Conservation (phyloP, 1,140 invertebrate genomes). For the Saccostrea echinata region DNA sequence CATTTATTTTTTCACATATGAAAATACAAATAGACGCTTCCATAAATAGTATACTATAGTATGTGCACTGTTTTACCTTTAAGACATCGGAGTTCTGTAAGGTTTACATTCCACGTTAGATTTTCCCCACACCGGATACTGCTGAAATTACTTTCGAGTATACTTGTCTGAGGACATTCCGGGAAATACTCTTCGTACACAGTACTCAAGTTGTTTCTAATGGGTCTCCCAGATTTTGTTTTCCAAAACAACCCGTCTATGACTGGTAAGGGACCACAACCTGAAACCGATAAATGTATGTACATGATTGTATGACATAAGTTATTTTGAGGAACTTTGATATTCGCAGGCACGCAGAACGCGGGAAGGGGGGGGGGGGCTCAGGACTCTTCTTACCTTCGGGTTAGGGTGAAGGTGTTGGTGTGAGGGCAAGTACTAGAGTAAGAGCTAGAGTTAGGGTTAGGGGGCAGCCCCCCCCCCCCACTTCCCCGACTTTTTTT, state of each 20-base stretch:
- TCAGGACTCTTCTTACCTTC: too few species aligned
- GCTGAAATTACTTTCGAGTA: neutral
- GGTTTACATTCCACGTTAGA: neutral
- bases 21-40: too few species aligned
- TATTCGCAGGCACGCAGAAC: too few species aligned
- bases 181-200: slow-evolving; percentile 1
- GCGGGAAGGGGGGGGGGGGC: too few species aligned
- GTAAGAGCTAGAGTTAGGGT: too few species aligned
- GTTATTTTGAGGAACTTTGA: neutral
- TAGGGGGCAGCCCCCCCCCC: too few species aligned
- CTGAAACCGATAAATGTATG: neutral
- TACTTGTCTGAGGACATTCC: neutral
- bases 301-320: neutral
- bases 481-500: too few species aligned
- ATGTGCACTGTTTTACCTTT: too few species aligned
- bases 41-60: too few species aligned
- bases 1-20: too few species aligned
- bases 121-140: neutral
- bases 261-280: neutral
- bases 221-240: neutral
- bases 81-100: neutral
- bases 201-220: neutral
- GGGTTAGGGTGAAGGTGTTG: too few species aligned
- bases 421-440: too few species aligned
- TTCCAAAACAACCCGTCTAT: neutral